A percentile compares a stretch with the other conserved stretches of the same genome.
These are phyloP conservation scores for Drosophila macrospina DNA, from an alignment of 2,888 invertebrate genomes.

Conservation along the genomic window DNA sequence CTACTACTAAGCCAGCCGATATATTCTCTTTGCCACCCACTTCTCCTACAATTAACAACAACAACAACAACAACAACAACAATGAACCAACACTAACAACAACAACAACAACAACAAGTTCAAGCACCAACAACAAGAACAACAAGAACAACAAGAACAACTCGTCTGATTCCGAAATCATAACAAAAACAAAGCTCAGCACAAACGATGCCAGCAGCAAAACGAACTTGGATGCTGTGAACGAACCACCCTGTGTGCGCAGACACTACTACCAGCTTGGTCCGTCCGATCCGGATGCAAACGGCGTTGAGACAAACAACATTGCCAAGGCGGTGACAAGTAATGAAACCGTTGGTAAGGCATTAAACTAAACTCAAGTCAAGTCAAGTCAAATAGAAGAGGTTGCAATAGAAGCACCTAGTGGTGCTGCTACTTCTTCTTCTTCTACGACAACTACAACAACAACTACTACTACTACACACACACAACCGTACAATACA, in stretches of 20 bases:
- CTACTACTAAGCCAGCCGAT: constrained; percentile 81
- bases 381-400: constrained; percentile 27
- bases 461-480: constrained; percentile 11
- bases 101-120: constrained; percentile 35
- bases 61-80: constrained; percentile 56
- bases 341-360: constrained; percentile 72
- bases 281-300: constrained; percentile 75
- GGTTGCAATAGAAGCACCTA: constrained; percentile 8
- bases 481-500: constrained; percentile 30
- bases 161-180: constrained; percentile 45
- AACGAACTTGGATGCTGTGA: constrained; percentile 59
- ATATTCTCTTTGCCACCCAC: constrained; percentile 79
- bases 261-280: constrained; percentile 82
- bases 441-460: constrained; percentile 13
- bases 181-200: constrained; percentile 80
- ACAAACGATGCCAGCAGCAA: constrained; percentile 62
- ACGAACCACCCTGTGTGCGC: constrained; percentile 79
- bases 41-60: constrained; percentile 79
- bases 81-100: constrained; percentile 52
- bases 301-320: constrained; percentile 21
- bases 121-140: constrained; percentile 11
- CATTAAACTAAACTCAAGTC: constrained; percentile 33
- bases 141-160: constrained; percentile 18
- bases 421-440: constrained; percentile 1
- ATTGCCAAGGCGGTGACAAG: constrained; percentile 59